Evolutionary conservation across 2,797 vertebrate species (phyloP).

Genomic region (Pampus argenteus): DNA sequence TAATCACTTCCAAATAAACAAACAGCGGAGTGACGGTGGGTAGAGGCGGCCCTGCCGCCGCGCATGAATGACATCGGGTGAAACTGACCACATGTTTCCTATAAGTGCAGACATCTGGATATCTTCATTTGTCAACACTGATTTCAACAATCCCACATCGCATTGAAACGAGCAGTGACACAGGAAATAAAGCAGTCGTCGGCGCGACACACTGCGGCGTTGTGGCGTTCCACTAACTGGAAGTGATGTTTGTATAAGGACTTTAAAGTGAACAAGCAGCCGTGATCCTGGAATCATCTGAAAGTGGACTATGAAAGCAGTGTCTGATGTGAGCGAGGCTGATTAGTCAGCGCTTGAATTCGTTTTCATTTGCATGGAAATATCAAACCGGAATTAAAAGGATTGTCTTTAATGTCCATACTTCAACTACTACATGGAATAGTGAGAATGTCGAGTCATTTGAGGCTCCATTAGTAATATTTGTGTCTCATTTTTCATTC

Average conservation of each 20-base stretch:
- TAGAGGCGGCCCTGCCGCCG: constrained; percentile 16
- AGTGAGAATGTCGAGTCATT: constrained; percentile 51
- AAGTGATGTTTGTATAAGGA: constrained; percentile 12
- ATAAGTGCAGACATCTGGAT: constrained; percentile 67
- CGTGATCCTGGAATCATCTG: constrained; percentile 30
- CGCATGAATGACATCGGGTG: constrained; percentile 25
- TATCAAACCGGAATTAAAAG: constrained; percentile 52
- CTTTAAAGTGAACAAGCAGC: constrained; percentile 23
- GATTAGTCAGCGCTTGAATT: constrained; percentile 58
- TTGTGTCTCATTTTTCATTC: constrained; percentile 57
- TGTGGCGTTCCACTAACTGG: constrained; percentile 27
- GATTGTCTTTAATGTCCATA: constrained; percentile 59
- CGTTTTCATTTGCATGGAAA: constrained; percentile 52
- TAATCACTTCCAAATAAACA: constrained; percentile 67
- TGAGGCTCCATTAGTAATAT: constrained; percentile 61
- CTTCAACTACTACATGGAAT: constrained; percentile 55
- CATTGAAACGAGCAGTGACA: constrained; percentile 40
- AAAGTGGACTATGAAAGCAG: constrained; percentile 40
- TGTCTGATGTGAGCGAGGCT: constrained; percentile 18
- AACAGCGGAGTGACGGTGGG: constrained; percentile 47
- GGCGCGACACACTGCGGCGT: constrained; percentile 12
- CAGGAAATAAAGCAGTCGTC: constrained; percentile 45
- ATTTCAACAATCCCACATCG: constrained; percentile 41
- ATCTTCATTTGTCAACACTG: constrained; percentile 78
- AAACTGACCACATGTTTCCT: constrained; percentile 63